phyloP scores from a whole-genome alignment of 1,140 invertebrate species.

The Heliothis virescens region DNA sequence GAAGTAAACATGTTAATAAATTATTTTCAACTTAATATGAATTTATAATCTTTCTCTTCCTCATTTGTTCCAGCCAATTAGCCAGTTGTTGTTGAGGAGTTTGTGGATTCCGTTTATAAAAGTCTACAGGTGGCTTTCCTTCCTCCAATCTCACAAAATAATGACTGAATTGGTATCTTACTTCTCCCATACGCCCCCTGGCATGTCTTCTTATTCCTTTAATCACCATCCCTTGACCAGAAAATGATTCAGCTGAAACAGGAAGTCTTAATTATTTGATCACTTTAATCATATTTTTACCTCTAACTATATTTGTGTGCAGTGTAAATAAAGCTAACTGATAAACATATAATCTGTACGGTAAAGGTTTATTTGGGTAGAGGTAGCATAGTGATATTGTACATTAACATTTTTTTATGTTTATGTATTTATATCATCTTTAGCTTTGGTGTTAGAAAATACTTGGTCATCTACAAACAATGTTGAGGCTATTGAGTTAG shows the following conservation, averaged over 20 bases:
- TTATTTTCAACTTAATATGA: slow-evolving; percentile 87
- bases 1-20: slow-evolving; percentile 43
- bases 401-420: not conserved
- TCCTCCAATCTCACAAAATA: slow-evolving; percentile 97
- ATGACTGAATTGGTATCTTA: slow-evolving; percentile 94
- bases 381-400: not conserved
- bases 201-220: slow-evolving; percentile 95
- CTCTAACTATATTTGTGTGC: no score
- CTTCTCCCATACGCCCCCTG: slow-evolving; percentile 88
- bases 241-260: slow-evolving; percentile 94
- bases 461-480: not conserved
- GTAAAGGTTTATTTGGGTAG: not conserved
- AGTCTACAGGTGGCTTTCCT: slow-evolving; percentile 95
- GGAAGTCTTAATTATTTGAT: slow-evolving; percentile 43
- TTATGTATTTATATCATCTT: no score
- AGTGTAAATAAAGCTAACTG: no score
- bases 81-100: slow-evolving; percentile 91
- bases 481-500: not conserved
- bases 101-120: slow-evolving; percentile 89
- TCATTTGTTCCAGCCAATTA: slow-evolving; percentile 90
- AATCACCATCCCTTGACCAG: slow-evolving; percentile 90
- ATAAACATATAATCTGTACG: no score
- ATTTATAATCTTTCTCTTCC: slow-evolving; percentile 89
- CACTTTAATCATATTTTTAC: no score
- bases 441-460: not conserved